Evolutionary conservation across 2,797 vertebrate genomes (phyloP).

Genomic region (Heteromormyrus szaboi): DNA sequence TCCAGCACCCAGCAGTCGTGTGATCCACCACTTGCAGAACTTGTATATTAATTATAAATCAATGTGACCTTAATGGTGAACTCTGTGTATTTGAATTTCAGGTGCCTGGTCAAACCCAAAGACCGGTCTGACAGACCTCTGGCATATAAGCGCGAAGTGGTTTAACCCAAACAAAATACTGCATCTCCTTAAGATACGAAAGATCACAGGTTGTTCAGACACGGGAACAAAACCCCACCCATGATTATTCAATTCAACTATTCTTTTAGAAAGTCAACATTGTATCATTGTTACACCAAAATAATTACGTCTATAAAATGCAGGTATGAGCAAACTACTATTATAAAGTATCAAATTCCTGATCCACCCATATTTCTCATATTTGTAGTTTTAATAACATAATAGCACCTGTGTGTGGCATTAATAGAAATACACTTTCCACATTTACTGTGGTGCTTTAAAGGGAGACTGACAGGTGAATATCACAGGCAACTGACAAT

Average conservation of each 20-base stretch:
- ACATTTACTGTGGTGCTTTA: not conserved
- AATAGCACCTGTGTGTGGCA: not conserved
- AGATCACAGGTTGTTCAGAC: not conserved
- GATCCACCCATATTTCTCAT: not conserved
- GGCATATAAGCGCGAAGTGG: not conserved
- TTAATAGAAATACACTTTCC: not conserved
- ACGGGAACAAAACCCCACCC: not conserved
- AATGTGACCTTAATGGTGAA: not conserved
- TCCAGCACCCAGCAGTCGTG: not conserved
- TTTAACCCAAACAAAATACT: not conserved
- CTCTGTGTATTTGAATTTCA: not conserved
- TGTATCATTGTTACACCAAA: not conserved
- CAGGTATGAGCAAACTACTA: not conserved
- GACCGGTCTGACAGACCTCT: not conserved
- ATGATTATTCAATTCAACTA: not conserved
- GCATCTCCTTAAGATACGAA: not conserved
- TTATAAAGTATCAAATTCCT: not conserved
- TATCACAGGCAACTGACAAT: not conserved
- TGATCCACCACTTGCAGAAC: not conserved
- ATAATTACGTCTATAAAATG: not conserved
- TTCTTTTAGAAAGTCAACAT: not conserved
- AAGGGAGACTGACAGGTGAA: not conserved
- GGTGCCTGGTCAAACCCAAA: not conserved
- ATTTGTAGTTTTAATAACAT: not conserved
- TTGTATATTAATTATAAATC: not conserved